Conservation (phyloP, 1,140 invertebrate genomes). For the Hermetia illucens region DNA sequence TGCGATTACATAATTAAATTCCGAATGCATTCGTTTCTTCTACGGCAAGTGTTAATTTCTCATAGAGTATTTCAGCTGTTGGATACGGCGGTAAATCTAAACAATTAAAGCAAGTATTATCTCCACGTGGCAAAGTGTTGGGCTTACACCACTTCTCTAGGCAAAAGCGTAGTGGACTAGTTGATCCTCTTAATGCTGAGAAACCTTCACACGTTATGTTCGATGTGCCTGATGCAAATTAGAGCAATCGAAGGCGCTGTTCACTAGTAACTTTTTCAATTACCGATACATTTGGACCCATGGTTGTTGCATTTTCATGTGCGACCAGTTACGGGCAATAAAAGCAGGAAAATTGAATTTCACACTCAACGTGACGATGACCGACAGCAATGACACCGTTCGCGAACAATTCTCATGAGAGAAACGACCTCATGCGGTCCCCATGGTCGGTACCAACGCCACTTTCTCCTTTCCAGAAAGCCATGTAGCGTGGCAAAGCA, state of each 20-base stretch:
- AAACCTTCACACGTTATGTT: slow-evolving; percentile 97
- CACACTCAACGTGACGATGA: too few species aligned
- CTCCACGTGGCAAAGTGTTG: slow-evolving; percentile 85
- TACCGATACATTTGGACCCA: too few species aligned
- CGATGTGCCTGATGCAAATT: slow-evolving; percentile 95
- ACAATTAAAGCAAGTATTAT: slow-evolving; percentile 95
- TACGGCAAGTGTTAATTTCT: slow-evolving; percentile 87
- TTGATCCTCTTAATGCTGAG: slow-evolving; percentile 82
- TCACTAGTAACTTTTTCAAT: slow-evolving; percentile 91
- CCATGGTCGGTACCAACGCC: too few species aligned
- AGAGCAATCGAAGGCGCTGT: slow-evolving; percentile 75
- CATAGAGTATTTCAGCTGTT: slow-evolving; percentile 80
- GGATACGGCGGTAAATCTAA: slow-evolving; percentile 92
- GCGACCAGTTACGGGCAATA: too few species aligned
- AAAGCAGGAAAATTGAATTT: too few species aligned
- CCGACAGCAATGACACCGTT: too few species aligned
- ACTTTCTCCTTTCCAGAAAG: too few species aligned
- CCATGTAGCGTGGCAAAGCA: too few species aligned
- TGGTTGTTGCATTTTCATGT: too few species aligned
- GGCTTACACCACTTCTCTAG: slow-evolving; percentile 97
- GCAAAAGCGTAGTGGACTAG: slow-evolving; percentile 90
- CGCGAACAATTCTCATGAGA: too few species aligned
- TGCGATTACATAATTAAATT: too few species aligned
- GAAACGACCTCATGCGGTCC: too few species aligned
- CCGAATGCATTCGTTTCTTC: slow-evolving; percentile 97